phyloP scores from a whole-genome alignment of 2,888 invertebrate species.

The Thalpophila matura region DNA sequence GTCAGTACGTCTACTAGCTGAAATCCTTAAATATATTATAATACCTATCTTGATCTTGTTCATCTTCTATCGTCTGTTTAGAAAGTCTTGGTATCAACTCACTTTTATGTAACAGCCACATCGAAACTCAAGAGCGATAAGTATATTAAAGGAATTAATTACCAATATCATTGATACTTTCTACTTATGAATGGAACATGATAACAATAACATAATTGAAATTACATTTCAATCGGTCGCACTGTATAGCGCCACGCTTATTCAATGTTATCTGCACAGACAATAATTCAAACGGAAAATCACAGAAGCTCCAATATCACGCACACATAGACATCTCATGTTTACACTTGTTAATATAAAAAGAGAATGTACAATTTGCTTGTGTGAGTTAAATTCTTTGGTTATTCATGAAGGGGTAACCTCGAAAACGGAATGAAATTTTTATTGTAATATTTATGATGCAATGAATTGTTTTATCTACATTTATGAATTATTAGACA shows the following conservation, averaged over 20 bases:
- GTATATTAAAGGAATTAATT: not conserved
- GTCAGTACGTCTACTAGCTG: too few relatives aligned
- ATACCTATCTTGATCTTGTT: too few relatives aligned
- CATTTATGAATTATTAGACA: not conserved
- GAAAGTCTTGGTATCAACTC: too few relatives aligned
- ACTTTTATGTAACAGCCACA: too few relatives aligned
- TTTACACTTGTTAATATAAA: conserved; percentile 3
- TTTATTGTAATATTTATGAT: conserved; percentile 37
- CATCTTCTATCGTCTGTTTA: too few relatives aligned
- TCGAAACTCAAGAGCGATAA: too few relatives aligned
- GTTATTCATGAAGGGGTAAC: conserved; percentile 25
- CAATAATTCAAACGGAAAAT: conserved; percentile 17
- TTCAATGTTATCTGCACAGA: conserved; percentile 8
- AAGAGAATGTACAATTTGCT: conserved; percentile 11
- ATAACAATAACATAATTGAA: conserved; percentile 1
- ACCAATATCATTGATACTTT: conserved; percentile 4
- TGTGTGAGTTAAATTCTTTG: conserved; percentile 16
- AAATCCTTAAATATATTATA: too few relatives aligned
- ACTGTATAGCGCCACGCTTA: not conserved
- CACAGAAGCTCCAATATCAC: not conserved
- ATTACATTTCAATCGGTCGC: not conserved
- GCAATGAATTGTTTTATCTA: conserved; percentile 22
- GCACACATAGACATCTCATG: conserved; percentile 8
- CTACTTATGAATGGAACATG: not conserved
- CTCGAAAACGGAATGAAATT: conserved; percentile 31